Conservation (phyloP, 2,888 invertebrate species). For the Altica lythri region DNA sequence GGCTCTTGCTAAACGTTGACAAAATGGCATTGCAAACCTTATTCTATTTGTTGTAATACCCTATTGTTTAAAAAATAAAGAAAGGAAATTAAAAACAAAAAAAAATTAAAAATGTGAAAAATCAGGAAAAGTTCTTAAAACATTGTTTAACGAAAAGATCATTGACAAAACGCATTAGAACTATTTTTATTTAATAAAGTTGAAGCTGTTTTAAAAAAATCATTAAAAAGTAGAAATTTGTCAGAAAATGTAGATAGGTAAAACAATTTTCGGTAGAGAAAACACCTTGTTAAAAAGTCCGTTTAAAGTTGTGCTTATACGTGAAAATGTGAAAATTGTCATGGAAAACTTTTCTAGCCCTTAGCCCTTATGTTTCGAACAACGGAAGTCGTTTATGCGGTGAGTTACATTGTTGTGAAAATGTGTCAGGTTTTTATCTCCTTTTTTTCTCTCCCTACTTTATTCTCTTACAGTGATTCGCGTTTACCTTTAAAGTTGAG, state of each 20-base stretch:
- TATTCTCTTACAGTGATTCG: conserved; percentile 1
- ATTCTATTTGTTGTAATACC: no score
- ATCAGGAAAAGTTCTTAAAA: no score
- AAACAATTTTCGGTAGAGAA: conserved; percentile 13
- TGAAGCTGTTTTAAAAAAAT: no score
- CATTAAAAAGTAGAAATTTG: conserved; percentile 1
- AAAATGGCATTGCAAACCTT: no score
- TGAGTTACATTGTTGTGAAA: conserved; percentile 31
- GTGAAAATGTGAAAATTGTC: conserved; percentile 15
- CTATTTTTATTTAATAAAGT: no score
- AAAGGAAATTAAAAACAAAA: no score
- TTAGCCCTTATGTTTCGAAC: conserved; percentile 18
- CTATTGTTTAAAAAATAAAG: no score
- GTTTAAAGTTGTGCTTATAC: conserved; percentile 9
- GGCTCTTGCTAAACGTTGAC: no score
- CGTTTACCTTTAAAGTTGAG: neutral
- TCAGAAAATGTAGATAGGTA: neutral
- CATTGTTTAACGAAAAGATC: no score
- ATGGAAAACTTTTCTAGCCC: conserved; percentile 7
- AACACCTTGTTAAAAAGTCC: conserved; percentile 20
- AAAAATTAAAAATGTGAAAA: no score
- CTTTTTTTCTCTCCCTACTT: conserved; percentile 4
- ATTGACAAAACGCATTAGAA: no score
- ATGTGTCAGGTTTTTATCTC: conserved; percentile 24
- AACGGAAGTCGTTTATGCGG: conserved; percentile 34